phyloP scores from a whole-genome alignment of 2,888 invertebrate species.

The Alitta virens region DNA sequence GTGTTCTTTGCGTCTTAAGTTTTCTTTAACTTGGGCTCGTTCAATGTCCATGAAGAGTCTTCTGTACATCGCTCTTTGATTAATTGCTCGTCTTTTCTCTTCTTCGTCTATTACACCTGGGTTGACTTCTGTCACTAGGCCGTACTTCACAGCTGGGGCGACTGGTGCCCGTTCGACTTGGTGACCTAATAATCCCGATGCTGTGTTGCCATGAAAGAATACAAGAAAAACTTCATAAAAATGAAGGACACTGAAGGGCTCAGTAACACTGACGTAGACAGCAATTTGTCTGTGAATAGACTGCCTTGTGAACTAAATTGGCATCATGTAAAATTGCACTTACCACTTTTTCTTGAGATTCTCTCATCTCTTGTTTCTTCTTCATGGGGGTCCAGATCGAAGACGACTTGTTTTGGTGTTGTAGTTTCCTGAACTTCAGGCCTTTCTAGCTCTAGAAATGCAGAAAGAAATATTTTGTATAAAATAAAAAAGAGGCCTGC shows the following conservation, averaged over 20 bases:
- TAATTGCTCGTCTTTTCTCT: conserved; percentile 36
- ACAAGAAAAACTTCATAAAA: not conserved
- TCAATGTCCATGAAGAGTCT: conserved; percentile 54
- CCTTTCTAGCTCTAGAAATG: not conserved
- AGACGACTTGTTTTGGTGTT: conserved; percentile 23
- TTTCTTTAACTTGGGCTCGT: conserved; percentile 53
- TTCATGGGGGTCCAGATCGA: conserved; percentile 27
- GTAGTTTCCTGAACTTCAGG: not conserved
- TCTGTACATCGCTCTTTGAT: conserved; percentile 48
- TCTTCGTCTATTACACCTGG: conserved; percentile 40
- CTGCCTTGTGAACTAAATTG: no score
- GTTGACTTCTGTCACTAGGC: conserved; percentile 27
- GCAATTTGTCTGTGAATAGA: no score
- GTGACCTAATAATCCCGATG: conserved; percentile 7
- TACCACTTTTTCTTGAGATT: conserved; percentile 28
- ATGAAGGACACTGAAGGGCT: not conserved
- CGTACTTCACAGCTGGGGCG: conserved; percentile 20
- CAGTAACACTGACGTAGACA: not conserved
- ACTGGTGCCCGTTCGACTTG: conserved; percentile 1
- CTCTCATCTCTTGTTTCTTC: conserved; percentile 25
- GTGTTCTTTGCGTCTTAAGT: conserved; percentile 42
- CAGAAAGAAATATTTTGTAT: no score
- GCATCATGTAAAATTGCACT: no score
- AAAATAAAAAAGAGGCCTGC: no score
- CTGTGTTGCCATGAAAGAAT: not conserved